Evolutionary conservation across 2,888 invertebrate species (phyloP), one percentile per base, ranked within the genome.

Genomic region (Drosophila barbarae): DNA sequence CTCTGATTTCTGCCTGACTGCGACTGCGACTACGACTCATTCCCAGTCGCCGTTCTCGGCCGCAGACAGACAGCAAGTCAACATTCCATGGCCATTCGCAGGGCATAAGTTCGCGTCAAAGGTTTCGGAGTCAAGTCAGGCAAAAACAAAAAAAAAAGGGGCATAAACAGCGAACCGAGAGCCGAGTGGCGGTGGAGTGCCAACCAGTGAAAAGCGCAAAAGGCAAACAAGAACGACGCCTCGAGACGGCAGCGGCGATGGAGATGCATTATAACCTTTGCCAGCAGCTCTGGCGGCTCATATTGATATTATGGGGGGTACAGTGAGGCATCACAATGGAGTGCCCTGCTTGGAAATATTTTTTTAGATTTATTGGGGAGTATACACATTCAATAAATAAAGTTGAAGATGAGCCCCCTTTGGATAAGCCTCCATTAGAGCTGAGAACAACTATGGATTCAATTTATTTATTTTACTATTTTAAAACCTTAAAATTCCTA

Each of bases 81-180:
- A 68, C 78, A 78, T 78, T 78, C 78, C 78, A 78, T 82, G 79
- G 79, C 85, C 82, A 84, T 73, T 85, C 78, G 78, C 85, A 84
- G 83, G 84, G 86, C 84, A 86, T 74, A 86, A 84, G 84, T 86
- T 86, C 84, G 86, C 86, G 86, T 86, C 86, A 84, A 86, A 84
- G 86, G 86, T 84, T 84, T 84, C 76, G 58, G 72, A 66, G 70
- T 60, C 54, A 63, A 56, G 57, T 49, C 69, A 65, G 36, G 58
- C 61, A 58, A 71, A 72, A 64, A 42, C 36, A 57, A 61, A 61
- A 34, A n/a, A 18, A 10, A 35, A 32, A 21, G n/a, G 47, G 52
- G 42, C 41, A 57, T 49, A 38, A 52, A 44, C 52, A 58, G 28
- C 28, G 42, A 52, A 58, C 49, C 36, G 55, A 63, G 30, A 30